Conservation (phyloP, 2,113 vertebrate genomes). For the Archilochus colubris region DNA sequence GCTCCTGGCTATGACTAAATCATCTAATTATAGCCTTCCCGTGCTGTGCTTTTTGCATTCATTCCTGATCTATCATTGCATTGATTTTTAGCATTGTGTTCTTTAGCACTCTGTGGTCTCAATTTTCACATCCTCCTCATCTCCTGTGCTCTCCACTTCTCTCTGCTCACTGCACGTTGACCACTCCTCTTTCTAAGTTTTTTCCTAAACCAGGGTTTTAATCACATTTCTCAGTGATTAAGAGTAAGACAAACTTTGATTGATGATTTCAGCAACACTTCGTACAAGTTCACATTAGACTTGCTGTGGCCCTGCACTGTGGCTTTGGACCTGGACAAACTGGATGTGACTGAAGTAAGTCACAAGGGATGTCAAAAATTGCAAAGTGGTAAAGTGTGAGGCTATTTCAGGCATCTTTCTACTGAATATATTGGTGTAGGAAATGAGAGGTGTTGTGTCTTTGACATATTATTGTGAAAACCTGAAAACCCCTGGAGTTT, state of each 20-base stretch:
- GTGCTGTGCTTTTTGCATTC: constrained; percentile 55
- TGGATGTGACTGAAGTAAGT: neutral
- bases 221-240: neutral
- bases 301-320: neutral
- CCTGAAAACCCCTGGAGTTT: neutral
- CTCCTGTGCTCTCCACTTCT: neutral
- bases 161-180: neutral
- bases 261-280: neutral
- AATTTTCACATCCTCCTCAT: constrained; percentile 35
- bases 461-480: neutral
- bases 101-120: constrained; percentile 30
- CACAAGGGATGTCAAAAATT: neutral
- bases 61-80: constrained; percentile 49
- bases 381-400: neutral
- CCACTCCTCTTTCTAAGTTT: neutral
- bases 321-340: neutral
- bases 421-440: neutral
- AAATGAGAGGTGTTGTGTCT: neutral
- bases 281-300: neutral
- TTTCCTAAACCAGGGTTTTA: neutral
- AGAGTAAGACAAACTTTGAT: neutral
- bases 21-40: constrained; percentile 65
- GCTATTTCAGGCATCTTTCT: neutral
- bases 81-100: constrained; percentile 59
- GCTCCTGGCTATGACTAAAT: constrained; percentile 62